phyloP scores from a whole-genome alignment of 2,888 invertebrate species.

The Homarus gammarus region DNA sequence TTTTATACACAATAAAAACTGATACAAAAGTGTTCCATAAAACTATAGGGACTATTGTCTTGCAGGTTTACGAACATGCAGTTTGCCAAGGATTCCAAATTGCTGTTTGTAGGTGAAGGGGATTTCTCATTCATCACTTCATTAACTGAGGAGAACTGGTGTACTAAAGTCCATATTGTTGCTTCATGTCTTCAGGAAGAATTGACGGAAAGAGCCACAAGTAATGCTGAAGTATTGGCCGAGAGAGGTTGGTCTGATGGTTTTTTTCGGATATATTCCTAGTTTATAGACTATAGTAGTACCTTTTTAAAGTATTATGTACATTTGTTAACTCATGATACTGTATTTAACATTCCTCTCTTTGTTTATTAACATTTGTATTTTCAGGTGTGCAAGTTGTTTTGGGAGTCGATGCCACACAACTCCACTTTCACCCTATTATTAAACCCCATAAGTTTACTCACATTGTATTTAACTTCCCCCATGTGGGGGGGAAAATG shows the following conservation, averaged over 20 bases:
- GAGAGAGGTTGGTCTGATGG: slow-evolving; percentile 76
- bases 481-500: slow-evolving; percentile 84
- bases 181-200: slow-evolving; percentile 80
- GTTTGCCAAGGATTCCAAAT: slow-evolving; percentile 43
- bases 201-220: slow-evolving; percentile 77
- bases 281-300: too few relatives aligned
- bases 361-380: slow-evolving; percentile 12
- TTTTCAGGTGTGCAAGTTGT: slow-evolving; percentile 79
- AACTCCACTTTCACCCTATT: slow-evolving; percentile 77
- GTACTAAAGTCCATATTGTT: slow-evolving; percentile 78
- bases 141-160: slow-evolving; percentile 2
- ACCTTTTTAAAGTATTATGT: too few relatives aligned
- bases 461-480: slow-evolving; percentile 84
- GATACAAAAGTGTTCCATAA: too few relatives aligned
- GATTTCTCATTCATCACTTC: slow-evolving; percentile 82
- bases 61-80: slow-evolving; percentile 30
- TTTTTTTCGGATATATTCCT: too few relatives aligned
- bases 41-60: too few relatives aligned
- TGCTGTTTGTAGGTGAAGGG: slow-evolving; percentile 82
- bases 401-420: slow-evolving; percentile 81
- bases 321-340: too few relatives aligned
- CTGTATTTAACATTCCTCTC: too few relatives aligned
- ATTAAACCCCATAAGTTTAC: slow-evolving; percentile 78
- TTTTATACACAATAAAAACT: not conserved
- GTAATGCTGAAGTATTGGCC: slow-evolving; percentile 77